Base-by-base conservation (phyloP, 2,797 vertebrate species). In the Chlorospingus flavigularis region DNA sequence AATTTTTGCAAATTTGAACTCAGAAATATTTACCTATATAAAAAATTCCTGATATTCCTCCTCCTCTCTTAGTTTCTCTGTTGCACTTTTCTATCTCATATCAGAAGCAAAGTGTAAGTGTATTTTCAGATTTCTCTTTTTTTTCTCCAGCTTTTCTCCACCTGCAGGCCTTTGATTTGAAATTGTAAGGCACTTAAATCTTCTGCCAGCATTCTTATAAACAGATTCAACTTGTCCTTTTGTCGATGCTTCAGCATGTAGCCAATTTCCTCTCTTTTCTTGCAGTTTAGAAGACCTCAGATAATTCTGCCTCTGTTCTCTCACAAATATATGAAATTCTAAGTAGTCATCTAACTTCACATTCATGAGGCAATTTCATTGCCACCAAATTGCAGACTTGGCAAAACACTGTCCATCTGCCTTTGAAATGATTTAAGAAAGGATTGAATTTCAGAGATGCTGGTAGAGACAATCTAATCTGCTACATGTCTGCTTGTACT, bases 231-330 rank as follows among this genome's bases (percentile, higher is more conserved):
- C 78, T 94, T 90, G 80, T 92, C 78, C 88, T 87, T 92, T 96
- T 84, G 74, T 86, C 4, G 2, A 35, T 87, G 92, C 57, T 96
- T 96, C 93, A 96, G 70, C 65, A 53, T 91, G 80, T 51, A 94
- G 53, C 53, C 83, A 90, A 94, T 95, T 94, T 96, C 58, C 86
- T 92, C 87, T 82, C 68, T 60, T 94, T 92, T 88, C 80, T 94
- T 96, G 92, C 67, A 81, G 60, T 96, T 96, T 76, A 94, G 65
- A 91, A 67, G 78, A 77, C 48, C 33, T 90, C 65, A 73, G 85
- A 95, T 96, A 95, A 96, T 96, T 97, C 96, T 92, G 85, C 55
- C 89, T 95, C 88, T 94, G 60, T 92, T 96, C 92, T 90, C 86
- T 92, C 58, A 61, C 87, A 96, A 94, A 95, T 75, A 77, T 45